These are phyloP conservation scores for Trichomycterus rosablanca DNA, from an alignment of 2,113 vertebrate genomes.

Conservation along the genomic window DNA sequence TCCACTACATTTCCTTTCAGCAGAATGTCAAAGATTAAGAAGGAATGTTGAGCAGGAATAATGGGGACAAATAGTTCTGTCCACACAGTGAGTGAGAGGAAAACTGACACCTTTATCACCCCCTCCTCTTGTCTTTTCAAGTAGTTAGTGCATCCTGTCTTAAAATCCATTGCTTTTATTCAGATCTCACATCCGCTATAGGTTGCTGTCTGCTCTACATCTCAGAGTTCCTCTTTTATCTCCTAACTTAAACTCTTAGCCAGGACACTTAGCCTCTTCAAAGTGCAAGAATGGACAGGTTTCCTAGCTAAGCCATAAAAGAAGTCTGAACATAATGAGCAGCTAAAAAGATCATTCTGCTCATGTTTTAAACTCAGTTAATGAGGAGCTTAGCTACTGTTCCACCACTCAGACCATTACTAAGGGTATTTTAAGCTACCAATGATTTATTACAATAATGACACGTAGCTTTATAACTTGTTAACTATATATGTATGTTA, in stretches of 20 bases:
- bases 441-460: no score
- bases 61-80: slow-evolving; percentile 27
- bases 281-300: slow-evolving; percentile 1
- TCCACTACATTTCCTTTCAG: neutral
- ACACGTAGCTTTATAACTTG: no score
- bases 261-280: slow-evolving; percentile 32
- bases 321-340: slow-evolving; percentile 14
- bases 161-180: slow-evolving; percentile 25
- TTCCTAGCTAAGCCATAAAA: slow-evolving; percentile 47
- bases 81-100: neutral
- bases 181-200: slow-evolving; percentile 25
- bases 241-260: slow-evolving; percentile 52
- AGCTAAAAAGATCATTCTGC: no score
- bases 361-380: no score
- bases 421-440: no score
- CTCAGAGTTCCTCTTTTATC: slow-evolving; percentile 45
- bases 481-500: no score
- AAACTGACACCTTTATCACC: slow-evolving; percentile 26
- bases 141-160: slow-evolving; percentile 51
- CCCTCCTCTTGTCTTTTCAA: slow-evolving; percentile 26
- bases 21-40: slow-evolving; percentile 22
- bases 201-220: slow-evolving; percentile 17
- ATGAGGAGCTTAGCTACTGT: no score
- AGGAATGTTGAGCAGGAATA: slow-evolving; percentile 4
- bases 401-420: no score